A percentile compares a stretch with the other conserved stretches of the same genome.
phyloP scores from a whole-genome alignment of 1,140 invertebrate species.

The Sitobion miscanthi region DNA sequence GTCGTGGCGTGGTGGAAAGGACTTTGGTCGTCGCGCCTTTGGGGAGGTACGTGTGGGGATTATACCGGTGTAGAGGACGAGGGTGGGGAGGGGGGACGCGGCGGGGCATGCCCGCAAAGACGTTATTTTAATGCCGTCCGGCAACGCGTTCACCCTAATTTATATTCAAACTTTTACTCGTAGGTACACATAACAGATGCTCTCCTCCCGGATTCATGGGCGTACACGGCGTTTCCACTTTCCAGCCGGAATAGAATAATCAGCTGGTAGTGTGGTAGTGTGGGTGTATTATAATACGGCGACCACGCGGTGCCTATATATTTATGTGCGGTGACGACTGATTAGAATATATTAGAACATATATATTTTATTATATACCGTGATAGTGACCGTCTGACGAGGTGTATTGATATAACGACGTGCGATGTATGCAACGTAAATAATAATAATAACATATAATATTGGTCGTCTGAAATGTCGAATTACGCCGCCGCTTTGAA shows the following conservation, averaged over 20 bases:
- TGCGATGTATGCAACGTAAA: not conserved
- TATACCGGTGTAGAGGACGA: not conserved
- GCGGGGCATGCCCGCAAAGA: not conserved
- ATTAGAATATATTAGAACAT: not conserved
- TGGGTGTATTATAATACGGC: not conserved
- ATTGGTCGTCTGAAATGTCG: not conserved
- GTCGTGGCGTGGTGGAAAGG: not conserved
- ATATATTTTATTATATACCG: not conserved
- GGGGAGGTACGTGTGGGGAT: slow-evolving; percentile 27
- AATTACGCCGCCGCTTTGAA: not conserved
- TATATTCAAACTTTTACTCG: slow-evolving; percentile 46
- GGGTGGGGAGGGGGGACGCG: not conserved
- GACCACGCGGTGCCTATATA: not conserved
- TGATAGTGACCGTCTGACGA: not conserved
- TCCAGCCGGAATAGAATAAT: not conserved
- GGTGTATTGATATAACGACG: not conserved
- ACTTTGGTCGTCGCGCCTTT: not conserved
- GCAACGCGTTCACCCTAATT: slow-evolving; percentile 46
- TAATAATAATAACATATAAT: not conserved
- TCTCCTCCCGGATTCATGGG: not conserved
- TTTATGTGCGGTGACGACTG: not conserved
- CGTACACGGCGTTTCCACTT: not conserved
- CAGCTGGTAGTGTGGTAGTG: too few species aligned
- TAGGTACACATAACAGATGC: slow-evolving; percentile 29
- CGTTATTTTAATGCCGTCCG: slow-evolving; percentile 54